Conservation (phyloP, 1,140 invertebrate genomes). For the Trissolcus basalis region DNA sequence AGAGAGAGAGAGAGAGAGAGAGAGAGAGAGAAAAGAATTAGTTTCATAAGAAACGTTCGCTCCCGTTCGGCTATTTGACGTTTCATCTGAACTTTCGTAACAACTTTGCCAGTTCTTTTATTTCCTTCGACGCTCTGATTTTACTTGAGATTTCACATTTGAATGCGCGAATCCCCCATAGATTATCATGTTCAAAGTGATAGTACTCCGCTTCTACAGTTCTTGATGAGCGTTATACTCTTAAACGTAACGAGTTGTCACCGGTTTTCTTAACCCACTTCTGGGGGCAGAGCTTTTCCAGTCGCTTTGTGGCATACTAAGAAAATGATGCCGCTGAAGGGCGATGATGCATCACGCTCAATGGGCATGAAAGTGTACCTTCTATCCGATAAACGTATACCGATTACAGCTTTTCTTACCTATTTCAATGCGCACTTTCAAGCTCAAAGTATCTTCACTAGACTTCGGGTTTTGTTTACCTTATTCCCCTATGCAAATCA, state of each 20-base stretch:
- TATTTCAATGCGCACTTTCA: constrained; percentile 33
- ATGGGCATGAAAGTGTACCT: constrained; percentile 42
- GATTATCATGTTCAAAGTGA: constrained; percentile 34
- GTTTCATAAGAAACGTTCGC: neutral
- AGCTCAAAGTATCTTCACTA: neutral
- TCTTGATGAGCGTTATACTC: constrained; percentile 26
- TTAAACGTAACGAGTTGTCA: constrained; percentile 54
- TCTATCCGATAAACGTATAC: constrained; percentile 42
- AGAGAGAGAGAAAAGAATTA: constrained; percentile 1
- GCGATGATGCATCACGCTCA: constrained; percentile 34
- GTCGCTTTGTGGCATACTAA: constrained; percentile 23
- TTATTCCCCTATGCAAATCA: too few relatives aligned
- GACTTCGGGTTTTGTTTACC: too few relatives aligned
- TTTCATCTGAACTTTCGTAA: constrained; percentile 24
- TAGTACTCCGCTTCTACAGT: constrained; percentile 15
- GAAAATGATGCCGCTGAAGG: constrained; percentile 39
- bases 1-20: too few relatives aligned
- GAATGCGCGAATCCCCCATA: constrained; percentile 32
- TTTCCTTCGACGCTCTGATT: constrained; percentile 19
- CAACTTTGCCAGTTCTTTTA: constrained; percentile 15
- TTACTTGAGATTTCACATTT: constrained; percentile 34
- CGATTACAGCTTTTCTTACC: constrained; percentile 39
- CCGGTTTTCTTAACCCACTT: constrained; percentile 25
- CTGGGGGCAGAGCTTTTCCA: constrained; percentile 16
- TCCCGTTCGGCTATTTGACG: constrained; percentile 11